Conservation (phyloP, 1,140 invertebrate species). For the Drosophila sp. region DNA sequence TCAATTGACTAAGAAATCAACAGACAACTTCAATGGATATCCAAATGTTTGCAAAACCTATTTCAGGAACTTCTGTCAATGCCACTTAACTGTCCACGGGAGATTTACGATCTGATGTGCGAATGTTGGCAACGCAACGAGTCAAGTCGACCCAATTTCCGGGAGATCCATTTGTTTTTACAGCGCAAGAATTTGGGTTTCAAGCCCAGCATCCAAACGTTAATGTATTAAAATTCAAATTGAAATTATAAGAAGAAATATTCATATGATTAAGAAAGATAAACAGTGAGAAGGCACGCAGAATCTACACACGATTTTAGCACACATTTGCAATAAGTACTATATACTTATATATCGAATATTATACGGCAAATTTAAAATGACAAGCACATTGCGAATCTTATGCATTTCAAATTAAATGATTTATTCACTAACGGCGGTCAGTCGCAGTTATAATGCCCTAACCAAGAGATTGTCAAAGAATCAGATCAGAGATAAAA, state of each 20-base stretch:
- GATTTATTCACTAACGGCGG: constrained; percentile 31
- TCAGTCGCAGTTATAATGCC: constrained; percentile 23
- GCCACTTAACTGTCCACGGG: constrained; percentile 93
- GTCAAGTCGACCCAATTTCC: constrained; percentile 93
- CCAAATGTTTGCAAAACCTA: neutral
- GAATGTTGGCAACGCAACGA: constrained; percentile 97
- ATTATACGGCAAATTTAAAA: constrained; percentile 26
- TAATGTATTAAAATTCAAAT: constrained; percentile 61
- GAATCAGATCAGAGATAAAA: neutral
- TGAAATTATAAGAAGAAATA: constrained; percentile 11
- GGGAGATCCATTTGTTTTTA: constrained; percentile 95
- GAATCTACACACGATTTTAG: constrained; percentile 55
- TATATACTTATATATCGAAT: constrained; percentile 41
- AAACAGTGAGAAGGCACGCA: constrained; percentile 1
- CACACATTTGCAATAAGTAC: constrained; percentile 37
- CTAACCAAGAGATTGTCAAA: constrained; percentile 15
- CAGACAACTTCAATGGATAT: neutral
- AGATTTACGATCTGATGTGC: constrained; percentile 96
- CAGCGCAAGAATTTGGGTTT: constrained; percentile 95
- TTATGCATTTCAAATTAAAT: constrained; percentile 48
- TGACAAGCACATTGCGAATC: constrained; percentile 48
- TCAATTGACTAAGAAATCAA: too few relatives aligned
- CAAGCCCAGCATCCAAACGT: constrained; percentile 85
- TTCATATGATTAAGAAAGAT: constrained; percentile 3
- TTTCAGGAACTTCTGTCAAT: constrained; percentile 88